Conservation (phyloP, 2,797 vertebrate species). For the Mastacembelus armatus region DNA sequence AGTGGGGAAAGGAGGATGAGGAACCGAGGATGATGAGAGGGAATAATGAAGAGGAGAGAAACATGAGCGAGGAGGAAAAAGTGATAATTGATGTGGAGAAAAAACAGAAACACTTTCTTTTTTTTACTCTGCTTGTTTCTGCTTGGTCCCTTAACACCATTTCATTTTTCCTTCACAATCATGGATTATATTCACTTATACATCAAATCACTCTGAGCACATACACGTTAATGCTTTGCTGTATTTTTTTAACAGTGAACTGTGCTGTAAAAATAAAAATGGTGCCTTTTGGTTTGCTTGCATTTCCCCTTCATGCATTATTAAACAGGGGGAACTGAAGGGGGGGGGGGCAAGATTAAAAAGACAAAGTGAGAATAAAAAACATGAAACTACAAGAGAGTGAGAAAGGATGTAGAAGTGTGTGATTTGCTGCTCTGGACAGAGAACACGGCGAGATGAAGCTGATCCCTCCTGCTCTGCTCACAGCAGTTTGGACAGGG, state of each 20-base stretch:
- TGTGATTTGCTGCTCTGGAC: slow-evolving; percentile 16
- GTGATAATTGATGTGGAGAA: neutral
- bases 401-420: slow-evolving; percentile 2
- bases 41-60: neutral
- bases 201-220: slow-evolving; percentile 12
- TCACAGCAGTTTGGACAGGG: slow-evolving; percentile 31
- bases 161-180: slow-evolving; percentile 20
- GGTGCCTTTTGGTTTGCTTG: slow-evolving; percentile 13
- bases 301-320: slow-evolving; percentile 49
- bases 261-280: slow-evolving; percentile 49
- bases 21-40: too few species aligned
- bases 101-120: neutral
- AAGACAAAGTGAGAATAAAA: slow-evolving; percentile 28
- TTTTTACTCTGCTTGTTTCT: neutral
- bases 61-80: neutral
- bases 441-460: slow-evolving; percentile 39
- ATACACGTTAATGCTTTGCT: slow-evolving; percentile 4
- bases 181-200: slow-evolving; percentile 37
- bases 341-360: slow-evolving; percentile 19
- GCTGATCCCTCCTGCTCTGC: slow-evolving; percentile 52
- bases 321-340: slow-evolving; percentile 31
- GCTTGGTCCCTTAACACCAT: neutral
- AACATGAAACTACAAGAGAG: neutral
- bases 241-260: slow-evolving; percentile 6
- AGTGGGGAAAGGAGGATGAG: too few species aligned